Base-by-base conservation (phyloP, 2,797 vertebrate species). In the Mustela erminea region DNA sequence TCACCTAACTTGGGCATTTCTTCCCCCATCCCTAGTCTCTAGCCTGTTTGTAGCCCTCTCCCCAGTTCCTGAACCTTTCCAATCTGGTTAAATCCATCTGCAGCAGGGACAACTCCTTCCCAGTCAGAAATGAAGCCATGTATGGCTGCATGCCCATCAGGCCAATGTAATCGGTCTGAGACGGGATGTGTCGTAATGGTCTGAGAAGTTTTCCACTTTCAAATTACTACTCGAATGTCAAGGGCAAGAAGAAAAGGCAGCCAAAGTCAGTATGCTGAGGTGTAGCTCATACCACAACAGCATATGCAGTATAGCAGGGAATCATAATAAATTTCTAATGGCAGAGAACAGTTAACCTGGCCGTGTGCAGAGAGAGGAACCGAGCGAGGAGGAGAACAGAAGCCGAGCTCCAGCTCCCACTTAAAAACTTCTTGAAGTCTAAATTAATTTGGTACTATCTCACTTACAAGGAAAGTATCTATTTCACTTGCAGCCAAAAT, bases 401-500 rank as follows among this genome's bases (percentile, higher is more conserved):
- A 2, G 6, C 93, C 56, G 87, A 85, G 92, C 94, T 93, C 35
- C 93, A 78, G 70, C 85, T 87, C 82, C 95, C 85, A 68, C 96
- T 98, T 97, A 78, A 93, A 95, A 97, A 96, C 95, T 96, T 98
- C 96, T 68, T 89, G 38, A 98, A 96, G 95, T 87, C 97, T 97
- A 89, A 66, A 89, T 98, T 97, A 92, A 81, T 97, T 97, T 92
- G 91, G 93, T 90, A 93, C 96, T 96, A 62, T 95, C 81, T 23
- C 92, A 93, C 97, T 96, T 97, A 86, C 93, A 96, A 96, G 62
- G 95, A 96, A 97, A 97, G 96, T 3, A 15, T 95, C 88, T 93
- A 82, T 98, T 96, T 98, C 95, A 96, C 96, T 96, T 32, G 90
- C 97, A 97, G 97, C 96, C 97, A 87, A 97, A 98, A 97, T 96